Base-by-base conservation (phyloP, 2,888 invertebrate genomes). In the Caradrina clavipalpis region DNA sequence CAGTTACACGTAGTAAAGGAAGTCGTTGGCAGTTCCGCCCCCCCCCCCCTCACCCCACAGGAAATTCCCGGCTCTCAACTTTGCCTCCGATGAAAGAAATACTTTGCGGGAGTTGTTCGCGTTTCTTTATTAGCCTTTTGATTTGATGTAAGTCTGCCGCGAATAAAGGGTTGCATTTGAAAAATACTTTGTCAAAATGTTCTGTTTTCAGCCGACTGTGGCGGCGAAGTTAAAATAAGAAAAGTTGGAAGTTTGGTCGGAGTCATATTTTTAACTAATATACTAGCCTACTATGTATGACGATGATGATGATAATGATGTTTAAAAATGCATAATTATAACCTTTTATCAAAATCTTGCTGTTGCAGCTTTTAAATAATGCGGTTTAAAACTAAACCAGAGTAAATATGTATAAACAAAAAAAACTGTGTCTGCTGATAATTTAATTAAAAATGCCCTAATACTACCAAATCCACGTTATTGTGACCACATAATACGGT, bases 1-100 rank as follows among this genome's bases (percentile, higher is more conserved):
- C 85, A 88, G 85, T 86, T 82, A 85, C 86, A 88, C 61, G 73
- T 74, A 83, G 82, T 77, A 86, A 84, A 88, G 93, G 94, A 94
- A 94, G 94, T 92, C 89, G 92, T 92, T 90, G 84, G 84, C 84
- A 86, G 89, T 92, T 94, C 93, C 93, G 91, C 85, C 87, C 89
- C 89, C 86, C 84, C 15, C 72, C 78, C 88, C 89, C 86, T 80
- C 76, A 75, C 80, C 78, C 85, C 77, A 79, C 87, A 87, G 93
- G 91, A 93, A 93, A 89, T 91, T 87, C 90, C 82, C 87, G 85
- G 83, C 90, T 90, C 82, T 85, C 82, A 90, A 92, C 90, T 91
- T 88, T 82, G 82, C 86, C 84, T 82, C 82, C 89, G 87, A 87
- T 89, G 90, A 93, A 94, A 94, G 92, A 94, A 94, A 94, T 93